Evolutionary conservation across 2,888 invertebrate species (phyloP).

Genomic region (Pachliopta kotzebuea): DNA sequence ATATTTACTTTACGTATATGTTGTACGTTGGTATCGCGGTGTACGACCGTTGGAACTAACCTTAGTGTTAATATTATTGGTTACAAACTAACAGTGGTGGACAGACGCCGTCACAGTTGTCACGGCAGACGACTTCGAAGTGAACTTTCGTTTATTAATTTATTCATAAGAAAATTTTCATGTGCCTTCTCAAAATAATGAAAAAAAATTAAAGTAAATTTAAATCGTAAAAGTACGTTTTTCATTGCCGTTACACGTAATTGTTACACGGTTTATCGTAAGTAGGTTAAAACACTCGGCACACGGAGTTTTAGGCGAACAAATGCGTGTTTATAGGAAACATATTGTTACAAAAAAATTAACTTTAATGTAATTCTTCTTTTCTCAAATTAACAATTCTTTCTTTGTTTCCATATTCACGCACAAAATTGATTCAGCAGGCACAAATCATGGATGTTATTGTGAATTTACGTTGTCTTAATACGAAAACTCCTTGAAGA

Average conservation of each 20-base stretch:
- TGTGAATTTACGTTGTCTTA: conserved; percentile 26
- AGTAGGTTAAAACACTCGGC: conserved; percentile 61
- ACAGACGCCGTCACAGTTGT: background rate
- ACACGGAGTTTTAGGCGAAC: conserved; percentile 48
- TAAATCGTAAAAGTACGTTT: conserved; percentile 64
- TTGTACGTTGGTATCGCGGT: conserved; percentile 26
- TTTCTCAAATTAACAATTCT: background rate
- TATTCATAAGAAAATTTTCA: conserved; percentile 74
- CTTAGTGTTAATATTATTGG: conserved; percentile 28
- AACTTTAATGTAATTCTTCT: background rate
- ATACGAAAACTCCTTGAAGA: background rate
- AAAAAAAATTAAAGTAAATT: conserved; percentile 46
- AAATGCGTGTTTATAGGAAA: conserved; percentile 46
- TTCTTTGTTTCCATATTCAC: conserved; percentile 17
- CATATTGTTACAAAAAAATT: conserved; percentile 34
- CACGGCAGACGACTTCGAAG: conserved; percentile 29
- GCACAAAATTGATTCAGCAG: conserved; percentile 13
- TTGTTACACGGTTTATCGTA: conserved; percentile 64
- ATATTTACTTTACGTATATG: conserved; percentile 47
- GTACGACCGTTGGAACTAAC: conserved; percentile 20
- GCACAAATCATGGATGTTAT: conserved; percentile 28
- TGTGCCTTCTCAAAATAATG: conserved; percentile 77
- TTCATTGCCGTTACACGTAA: conserved; percentile 64
- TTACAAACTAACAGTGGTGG: conserved; percentile 21
- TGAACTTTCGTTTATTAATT: conserved; percentile 53